Evolutionary conservation across 2,113 vertebrate genomes (phyloP).

Genomic region (Passer montanus): DNA sequence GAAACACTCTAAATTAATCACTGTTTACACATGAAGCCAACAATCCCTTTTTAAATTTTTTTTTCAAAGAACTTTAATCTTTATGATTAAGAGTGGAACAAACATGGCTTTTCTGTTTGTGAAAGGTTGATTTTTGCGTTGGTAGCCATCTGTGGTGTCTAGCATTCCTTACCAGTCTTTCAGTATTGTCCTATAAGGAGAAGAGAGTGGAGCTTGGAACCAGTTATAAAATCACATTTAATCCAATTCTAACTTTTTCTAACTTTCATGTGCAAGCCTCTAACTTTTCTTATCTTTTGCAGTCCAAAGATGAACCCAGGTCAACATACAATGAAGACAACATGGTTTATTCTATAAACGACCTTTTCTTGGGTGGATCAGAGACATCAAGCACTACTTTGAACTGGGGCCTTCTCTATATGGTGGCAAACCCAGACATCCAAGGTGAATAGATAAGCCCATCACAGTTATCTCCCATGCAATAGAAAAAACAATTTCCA

Average conservation of each 20-base stretch:
- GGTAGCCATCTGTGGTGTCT: neutral
- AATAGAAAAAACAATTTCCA: neutral
- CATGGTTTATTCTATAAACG: conserved; percentile 66
- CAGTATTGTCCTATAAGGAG: neutral
- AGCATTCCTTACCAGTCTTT: neutral
- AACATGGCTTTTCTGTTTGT: neutral
- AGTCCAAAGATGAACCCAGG: conserved; percentile 51
- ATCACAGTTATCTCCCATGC: neutral
- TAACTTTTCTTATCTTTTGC: neutral
- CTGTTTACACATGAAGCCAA: neutral
- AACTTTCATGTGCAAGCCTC: neutral
- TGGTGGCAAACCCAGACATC: conserved; percentile 69
- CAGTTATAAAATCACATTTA: neutral
- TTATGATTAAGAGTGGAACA: neutral
- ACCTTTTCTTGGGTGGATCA: conserved; percentile 78
- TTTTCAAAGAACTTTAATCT: neutral
- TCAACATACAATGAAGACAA: conserved; percentile 74
- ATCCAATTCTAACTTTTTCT: neutral
- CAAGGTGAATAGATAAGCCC: conserved; percentile 46
- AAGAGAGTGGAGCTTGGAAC: neutral
- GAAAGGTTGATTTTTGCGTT: neutral
- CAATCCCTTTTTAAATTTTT: neutral
- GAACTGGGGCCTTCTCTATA: conserved; percentile 72
- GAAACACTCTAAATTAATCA: neutral
- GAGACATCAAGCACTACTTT: conserved; percentile 76